These are phyloP conservation scores for Tuberolachnus salignus DNA, from an alignment of 2,888 invertebrate species.

Conservation along the genomic window DNA sequence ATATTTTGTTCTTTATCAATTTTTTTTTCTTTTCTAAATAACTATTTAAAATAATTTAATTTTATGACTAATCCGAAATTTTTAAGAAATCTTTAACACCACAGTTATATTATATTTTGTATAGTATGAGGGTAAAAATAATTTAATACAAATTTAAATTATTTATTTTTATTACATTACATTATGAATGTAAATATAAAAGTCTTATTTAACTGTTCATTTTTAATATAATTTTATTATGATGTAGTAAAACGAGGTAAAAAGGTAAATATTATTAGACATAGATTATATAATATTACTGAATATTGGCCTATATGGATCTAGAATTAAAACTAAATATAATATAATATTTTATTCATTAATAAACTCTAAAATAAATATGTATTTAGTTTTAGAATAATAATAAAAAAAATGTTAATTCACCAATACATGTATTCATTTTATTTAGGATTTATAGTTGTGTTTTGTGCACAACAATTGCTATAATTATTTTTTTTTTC, in stretches of 20 bases:
- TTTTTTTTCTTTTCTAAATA: neutral
- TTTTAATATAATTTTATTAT: constrained; percentile 32
- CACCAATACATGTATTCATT: neutral
- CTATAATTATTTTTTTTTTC: too few species aligned
- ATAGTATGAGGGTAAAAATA: constrained; percentile 51
- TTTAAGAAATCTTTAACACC: constrained; percentile 51
- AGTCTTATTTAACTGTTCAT: constrained; percentile 23
- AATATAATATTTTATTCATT: constrained; percentile 8
- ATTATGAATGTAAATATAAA: constrained; percentile 50
- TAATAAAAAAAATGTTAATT: constrained; percentile 23
- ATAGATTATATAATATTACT: constrained; percentile 2
- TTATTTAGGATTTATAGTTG: too few species aligned
- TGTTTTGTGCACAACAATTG: too few species aligned
- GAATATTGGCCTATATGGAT: neutral
- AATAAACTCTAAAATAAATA: constrained; percentile 13
- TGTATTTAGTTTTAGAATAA: constrained; percentile 29
- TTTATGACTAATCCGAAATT: constrained; percentile 31
- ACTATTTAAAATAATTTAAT: constrained; percentile 19
- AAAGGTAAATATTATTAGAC: constrained; percentile 1
- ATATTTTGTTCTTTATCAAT: neutral
- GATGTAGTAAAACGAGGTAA: constrained; percentile 32
- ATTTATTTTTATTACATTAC: constrained; percentile 45
- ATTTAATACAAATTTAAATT: constrained; percentile 31
- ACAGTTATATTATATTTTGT: constrained; percentile 45
- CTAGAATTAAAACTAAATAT: constrained; percentile 34